Evolutionary conservation across 2,113 vertebrate genomes (phyloP).

Genomic region (Melanostigma gelatinosum): DNA sequence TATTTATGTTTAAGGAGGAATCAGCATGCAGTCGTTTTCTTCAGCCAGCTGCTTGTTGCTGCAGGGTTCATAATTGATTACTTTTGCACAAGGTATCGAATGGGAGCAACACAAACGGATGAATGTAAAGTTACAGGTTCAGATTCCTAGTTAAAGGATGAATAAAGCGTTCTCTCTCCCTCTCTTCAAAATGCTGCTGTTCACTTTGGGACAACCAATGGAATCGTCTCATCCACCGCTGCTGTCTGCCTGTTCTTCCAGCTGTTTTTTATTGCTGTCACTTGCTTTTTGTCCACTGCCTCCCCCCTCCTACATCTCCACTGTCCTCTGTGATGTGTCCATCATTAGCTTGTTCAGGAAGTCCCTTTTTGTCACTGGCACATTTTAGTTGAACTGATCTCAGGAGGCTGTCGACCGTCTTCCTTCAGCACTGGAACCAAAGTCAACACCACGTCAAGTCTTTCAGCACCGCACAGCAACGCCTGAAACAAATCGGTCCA

Average conservation of each 20-base stretch:
- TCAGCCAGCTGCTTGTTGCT: not conserved
- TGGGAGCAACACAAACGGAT: no score
- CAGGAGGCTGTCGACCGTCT: not conserved
- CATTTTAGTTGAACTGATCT: not conserved
- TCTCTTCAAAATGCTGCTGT: not conserved
- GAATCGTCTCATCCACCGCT: not conserved
- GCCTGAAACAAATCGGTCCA: slow-evolving; percentile 39
- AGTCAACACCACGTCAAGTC: slow-evolving; percentile 16
- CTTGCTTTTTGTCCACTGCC: not conserved
- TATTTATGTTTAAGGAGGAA: slow-evolving; percentile 17
- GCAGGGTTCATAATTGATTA: not conserved
- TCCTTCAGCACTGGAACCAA: not conserved
- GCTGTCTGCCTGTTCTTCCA: not conserved
- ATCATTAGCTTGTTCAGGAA: not conserved
- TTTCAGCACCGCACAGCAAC: not conserved
- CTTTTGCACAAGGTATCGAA: not conserved
- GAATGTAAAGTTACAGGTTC: not conserved
- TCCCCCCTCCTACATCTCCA: not conserved
- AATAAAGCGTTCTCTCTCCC: not conserved
- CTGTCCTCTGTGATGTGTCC: slow-evolving; percentile 7
- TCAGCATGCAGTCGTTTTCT: not conserved
- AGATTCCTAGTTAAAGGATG: not conserved
- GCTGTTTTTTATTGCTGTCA: not conserved
- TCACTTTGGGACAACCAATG: not conserved
- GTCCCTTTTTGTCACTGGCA: not conserved